A percentile compares a stretch with the other conserved stretches of the same genome.
Conservation (phyloP, 2,113 vertebrate species). For the Psephotus haematonotus region DNA sequence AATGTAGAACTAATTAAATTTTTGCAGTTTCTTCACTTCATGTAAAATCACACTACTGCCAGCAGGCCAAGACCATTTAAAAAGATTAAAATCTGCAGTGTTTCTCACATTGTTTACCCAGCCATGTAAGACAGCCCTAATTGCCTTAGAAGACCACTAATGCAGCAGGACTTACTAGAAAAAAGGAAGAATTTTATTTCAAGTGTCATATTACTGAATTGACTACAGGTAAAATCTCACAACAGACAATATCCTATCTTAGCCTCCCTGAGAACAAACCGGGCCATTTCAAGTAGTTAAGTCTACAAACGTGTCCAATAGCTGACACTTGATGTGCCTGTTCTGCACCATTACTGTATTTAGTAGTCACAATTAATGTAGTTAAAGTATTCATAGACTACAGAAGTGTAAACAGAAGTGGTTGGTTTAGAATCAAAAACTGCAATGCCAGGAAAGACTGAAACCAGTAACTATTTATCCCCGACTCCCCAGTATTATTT, state of each 20-base stretch:
- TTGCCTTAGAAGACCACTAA: constrained; percentile 38
- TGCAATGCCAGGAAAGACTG: background rate
- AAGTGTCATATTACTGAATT: background rate
- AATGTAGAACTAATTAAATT: fast-evolving
- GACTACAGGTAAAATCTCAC: background rate
- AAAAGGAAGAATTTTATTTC: background rate
- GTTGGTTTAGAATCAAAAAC: background rate
- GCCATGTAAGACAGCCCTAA: background rate
- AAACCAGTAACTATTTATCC: background rate
- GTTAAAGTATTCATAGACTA: background rate
- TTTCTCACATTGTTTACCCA: background rate
- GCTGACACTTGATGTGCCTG: background rate
- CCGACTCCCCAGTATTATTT: background rate
- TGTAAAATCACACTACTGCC: background rate
- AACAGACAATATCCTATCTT: background rate
- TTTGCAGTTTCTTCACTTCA: background rate
- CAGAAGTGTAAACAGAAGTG: background rate
- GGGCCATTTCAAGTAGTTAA: background rate
- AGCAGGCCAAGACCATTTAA: background rate
- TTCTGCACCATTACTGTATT: background rate
- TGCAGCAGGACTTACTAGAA: background rate
- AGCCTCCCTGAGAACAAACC: background rate
- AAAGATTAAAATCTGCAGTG: background rate
- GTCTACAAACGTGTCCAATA: background rate
- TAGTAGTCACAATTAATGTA: background rate